Evolutionary conservation across 2,888 invertebrate species (phyloP), one percentile per base, ranked within the genome.

Genomic region (Acholoe squamosa): DNA sequence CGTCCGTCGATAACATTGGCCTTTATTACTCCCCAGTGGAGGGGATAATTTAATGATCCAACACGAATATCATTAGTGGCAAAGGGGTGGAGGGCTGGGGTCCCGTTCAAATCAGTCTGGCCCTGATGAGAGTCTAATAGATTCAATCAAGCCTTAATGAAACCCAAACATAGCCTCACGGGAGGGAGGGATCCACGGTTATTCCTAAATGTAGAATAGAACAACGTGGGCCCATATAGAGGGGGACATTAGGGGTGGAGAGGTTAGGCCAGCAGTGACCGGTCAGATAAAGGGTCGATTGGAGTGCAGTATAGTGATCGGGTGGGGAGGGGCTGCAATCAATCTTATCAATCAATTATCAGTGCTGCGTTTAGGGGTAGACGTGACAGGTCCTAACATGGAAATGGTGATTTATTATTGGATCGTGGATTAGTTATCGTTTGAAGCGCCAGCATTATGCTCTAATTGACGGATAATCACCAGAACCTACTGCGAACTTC

Each of bases 111-210:
- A 43, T 61, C 61, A n/a, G 61, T 61, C 71, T 71, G 28, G 71
- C 14, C 71, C 25, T 3, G 43, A 43, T 16, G 43, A n/a, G 80
- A 7, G 80, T 43, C 43, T 80, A 80, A 34, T 80, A 43, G 80
- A 80, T 80, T 80, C 80, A 43, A 80, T 80, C 33, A 80, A 19
- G 33, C 14, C 22, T 33, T 43, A 80, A 80, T 80, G 80, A 80
- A 33, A 34, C 34, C 80, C 43, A 33, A 80, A 80, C 80, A 80
- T 80, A 43, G 80, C 14, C 34, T 25, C 76, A 14, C 19, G 61
- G n/a, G 61, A 43, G 61, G 61, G n/a, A 3, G 61, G 12, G n/a
- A 61, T n/a, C 61, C 19, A 7, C 5, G 61, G 7, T 61, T 0
- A 3, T 61, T 12, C 61, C 61, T 7, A 14, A 61, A 61, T 61